Percentiles rank a stretch among this genome's conserved stretches.
phyloP scores from a whole-genome alignment of 2,797 vertebrate genomes.

The Sternarchorhynchus goeldii region DNA sequence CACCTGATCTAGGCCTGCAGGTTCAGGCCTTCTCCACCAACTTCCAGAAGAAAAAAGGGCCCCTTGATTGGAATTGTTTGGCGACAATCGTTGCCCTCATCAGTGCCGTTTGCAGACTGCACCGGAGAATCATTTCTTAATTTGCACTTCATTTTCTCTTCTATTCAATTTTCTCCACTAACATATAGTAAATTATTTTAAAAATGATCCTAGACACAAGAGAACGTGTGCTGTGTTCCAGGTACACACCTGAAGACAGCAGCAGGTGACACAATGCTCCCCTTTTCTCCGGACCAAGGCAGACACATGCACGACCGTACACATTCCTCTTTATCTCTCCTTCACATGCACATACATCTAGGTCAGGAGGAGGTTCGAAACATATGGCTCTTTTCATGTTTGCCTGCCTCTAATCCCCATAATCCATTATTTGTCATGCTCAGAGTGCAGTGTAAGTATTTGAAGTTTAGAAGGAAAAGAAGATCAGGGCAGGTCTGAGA shows the following conservation, averaged over 20 bases:
- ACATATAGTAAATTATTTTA: slow-evolving; percentile 70
- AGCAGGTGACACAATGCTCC: neutral
- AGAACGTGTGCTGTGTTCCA: neutral
- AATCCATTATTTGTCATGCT: slow-evolving; percentile 69
- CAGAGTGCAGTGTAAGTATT: slow-evolving; percentile 53
- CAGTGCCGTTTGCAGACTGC: slow-evolving; percentile 70
- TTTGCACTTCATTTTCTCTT: slow-evolving; percentile 61
- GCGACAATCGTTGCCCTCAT: slow-evolving; percentile 72
- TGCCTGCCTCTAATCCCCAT: slow-evolving; percentile 67
- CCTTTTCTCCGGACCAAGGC: neutral
- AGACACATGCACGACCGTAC: neutral
- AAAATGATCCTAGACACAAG: slow-evolving; percentile 71
- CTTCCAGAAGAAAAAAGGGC: slow-evolving; percentile 59
- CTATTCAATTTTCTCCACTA: slow-evolving; percentile 61
- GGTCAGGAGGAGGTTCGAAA: slow-evolving; percentile 66
- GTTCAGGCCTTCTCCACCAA: neutral
- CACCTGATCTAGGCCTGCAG: neutral
- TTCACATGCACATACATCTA: slow-evolving; percentile 60
- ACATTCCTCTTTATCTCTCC: slow-evolving; percentile 55
- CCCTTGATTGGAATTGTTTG: slow-evolving; percentile 75
- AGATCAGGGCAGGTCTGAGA: slow-evolving; percentile 59
- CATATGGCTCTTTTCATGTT: slow-evolving; percentile 66
- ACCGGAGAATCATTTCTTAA: slow-evolving; percentile 69
- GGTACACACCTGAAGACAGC: neutral
- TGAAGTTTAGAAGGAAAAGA: slow-evolving; percentile 63